phyloP scores from a whole-genome alignment of 2,797 vertebrate species.

The Podarcis siculus region DNA sequence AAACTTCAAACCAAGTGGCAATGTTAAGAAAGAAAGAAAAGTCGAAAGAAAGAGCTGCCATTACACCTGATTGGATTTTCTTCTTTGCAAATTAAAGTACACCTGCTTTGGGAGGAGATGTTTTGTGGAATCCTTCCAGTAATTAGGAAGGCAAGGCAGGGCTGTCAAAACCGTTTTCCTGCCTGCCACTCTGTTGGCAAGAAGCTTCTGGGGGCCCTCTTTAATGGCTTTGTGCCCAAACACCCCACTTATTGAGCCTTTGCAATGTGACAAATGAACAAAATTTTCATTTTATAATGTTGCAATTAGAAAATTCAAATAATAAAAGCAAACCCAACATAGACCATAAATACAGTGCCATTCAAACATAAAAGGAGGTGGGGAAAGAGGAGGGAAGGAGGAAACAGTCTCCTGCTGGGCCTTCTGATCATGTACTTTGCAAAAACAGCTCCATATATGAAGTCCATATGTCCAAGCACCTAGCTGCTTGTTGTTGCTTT shows the following conservation, averaged over 20 bases:
- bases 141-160: slow-evolving; percentile 49
- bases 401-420: too few relatives aligned
- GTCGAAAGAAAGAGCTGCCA: not conserved
- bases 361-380: too few relatives aligned
- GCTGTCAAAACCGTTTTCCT: slow-evolving; percentile 56
- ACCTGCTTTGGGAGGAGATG: slow-evolving; percentile 39
- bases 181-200: slow-evolving; percentile 40
- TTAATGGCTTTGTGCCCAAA: slow-evolving; percentile 31
- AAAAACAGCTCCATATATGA: too few relatives aligned
- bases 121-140: slow-evolving; percentile 36
- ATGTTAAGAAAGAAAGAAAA: slow-evolving; percentile 32
- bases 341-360: too few relatives aligned
- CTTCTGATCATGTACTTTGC: too few relatives aligned
- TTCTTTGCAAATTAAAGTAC: slow-evolving; percentile 53
- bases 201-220: slow-evolving; percentile 34
- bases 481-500: too few relatives aligned
- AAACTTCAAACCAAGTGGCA: slow-evolving; percentile 29
- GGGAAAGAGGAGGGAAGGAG: too few relatives aligned
- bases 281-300: not conserved
- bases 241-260: slow-evolving; percentile 23
- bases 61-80: slow-evolving; percentile 43
- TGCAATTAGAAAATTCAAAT: too few relatives aligned
- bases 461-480: too few relatives aligned
- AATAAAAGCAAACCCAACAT: too few relatives aligned
- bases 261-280: not conserved